Evolutionary conservation across 1,140 invertebrate species (phyloP).

Genomic region (Druon quercuslanigerum): DNA sequence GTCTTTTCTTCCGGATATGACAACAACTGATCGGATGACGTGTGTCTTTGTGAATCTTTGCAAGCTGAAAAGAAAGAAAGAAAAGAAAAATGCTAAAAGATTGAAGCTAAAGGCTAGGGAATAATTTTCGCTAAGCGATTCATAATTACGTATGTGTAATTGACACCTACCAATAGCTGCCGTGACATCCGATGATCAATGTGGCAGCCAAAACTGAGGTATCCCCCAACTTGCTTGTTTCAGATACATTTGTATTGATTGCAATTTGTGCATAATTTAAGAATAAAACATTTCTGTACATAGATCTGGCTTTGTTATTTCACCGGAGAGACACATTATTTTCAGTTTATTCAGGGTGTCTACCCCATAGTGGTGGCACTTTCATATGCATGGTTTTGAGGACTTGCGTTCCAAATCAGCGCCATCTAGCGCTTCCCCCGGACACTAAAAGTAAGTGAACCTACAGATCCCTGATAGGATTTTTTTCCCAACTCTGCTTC

Average conservation of each 20-base stretch:
- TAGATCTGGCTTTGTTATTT: constrained; percentile 64
- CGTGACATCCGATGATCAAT: constrained; percentile 72
- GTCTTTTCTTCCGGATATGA: constrained; percentile 75
- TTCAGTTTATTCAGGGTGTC: too few relatives aligned
- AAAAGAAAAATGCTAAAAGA: constrained; percentile 17
- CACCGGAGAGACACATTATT: too few relatives aligned
- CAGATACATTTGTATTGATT: constrained; percentile 78
- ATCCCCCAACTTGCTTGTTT: constrained; percentile 77
- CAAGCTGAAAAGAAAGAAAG: constrained; percentile 56
- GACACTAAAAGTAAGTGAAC: too few relatives aligned
- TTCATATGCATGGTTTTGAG: too few relatives aligned
- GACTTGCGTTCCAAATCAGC: too few relatives aligned
- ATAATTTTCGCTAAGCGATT: constrained; percentile 63
- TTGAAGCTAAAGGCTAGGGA: not conserved
- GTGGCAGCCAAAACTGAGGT: constrained; percentile 75
- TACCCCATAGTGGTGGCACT: too few relatives aligned
- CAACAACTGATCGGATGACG: constrained; percentile 75
- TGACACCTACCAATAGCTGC: constrained; percentile 72
- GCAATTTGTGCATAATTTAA: constrained; percentile 78
- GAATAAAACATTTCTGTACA: constrained; percentile 78
- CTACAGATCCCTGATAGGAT: too few relatives aligned
- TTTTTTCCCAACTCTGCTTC: too few relatives aligned
- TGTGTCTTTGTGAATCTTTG: constrained; percentile 71
- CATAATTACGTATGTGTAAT: constrained; percentile 69
- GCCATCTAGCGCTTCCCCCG: too few relatives aligned